Evolutionary conservation across 2,888 invertebrate species (phyloP), one percentile per base, ranked within the genome.

Genomic region (Choreutis nemorana): DNA sequence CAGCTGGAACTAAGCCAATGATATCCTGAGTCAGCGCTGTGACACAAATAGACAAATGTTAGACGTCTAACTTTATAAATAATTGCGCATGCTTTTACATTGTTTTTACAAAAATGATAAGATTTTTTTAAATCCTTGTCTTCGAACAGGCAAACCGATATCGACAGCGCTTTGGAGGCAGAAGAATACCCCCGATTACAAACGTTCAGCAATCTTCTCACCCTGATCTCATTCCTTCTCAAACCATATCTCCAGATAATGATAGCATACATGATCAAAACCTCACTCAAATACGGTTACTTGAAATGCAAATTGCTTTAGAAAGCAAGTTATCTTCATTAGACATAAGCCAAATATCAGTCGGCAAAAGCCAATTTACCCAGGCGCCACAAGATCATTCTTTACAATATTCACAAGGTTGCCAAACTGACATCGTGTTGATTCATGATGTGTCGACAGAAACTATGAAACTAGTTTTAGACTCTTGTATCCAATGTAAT

Each of bases 71-170:
- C 39, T 37, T 36, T 42, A 41, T 44, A 44, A 50, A 45, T 47
- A 49, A 47, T 41, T 33, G 30, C 28, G 27, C 34, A 32, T 35
- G 37, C 39, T 36, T 34, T 36, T 8, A 18, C 18, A 18, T 18
- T 18, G 18, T 18, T 6, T 18, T 6, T 6, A 6, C 18, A 18
- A 18, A 5, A 18, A 18, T 18, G 5, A 18, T 18, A 8, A 21
- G 4, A 21, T 3, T 23, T 23, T 29, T 29, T 14, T 9, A 8
- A 12, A 12, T 26, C 55, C 48, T 67, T 73, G 52, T 77, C 50
- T 73, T 57, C 50, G 53, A 63, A 72, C 78, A 80, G 80, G 80
- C 79, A 43, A 63, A 59, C 62, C 68, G 71, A 52, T 75, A 75
- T 56, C 72, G 73, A 40, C 66, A 65, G 42, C 66, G 68, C 51